Percentiles rank a stretch among this genome's conserved stretches.
These are phyloP conservation scores for Blastobasis lacticolella DNA, from an alignment of 2,888 invertebrate genomes.

Conservation along the genomic window DNA sequence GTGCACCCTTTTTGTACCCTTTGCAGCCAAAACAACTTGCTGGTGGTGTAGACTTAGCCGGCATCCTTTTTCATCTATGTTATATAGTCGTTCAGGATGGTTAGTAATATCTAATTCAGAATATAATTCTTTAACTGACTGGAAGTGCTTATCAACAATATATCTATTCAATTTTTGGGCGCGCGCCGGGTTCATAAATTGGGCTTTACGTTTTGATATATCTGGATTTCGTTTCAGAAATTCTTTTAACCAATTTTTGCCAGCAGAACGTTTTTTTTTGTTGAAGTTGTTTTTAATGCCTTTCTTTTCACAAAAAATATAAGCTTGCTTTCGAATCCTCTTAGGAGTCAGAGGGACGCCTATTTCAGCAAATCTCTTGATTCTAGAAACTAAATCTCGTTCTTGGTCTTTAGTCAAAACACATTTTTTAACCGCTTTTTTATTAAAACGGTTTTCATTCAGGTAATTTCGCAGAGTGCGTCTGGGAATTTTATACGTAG, in stretches of 20 bases:
- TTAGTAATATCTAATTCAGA: neutral
- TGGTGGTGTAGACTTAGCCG: conserved; percentile 1
- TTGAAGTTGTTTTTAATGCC: conserved; percentile 12
- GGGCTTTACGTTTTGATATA: conserved; percentile 8
- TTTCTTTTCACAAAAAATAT: conserved; percentile 10
- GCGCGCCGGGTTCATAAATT: conserved; percentile 12
- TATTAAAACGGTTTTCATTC: neutral
- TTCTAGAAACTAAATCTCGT: conserved; percentile 3
- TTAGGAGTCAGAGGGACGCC: conserved; percentile 5
- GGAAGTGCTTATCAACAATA: neutral
- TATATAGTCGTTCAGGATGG: conserved; percentile 1
- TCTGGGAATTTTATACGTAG: neutral
- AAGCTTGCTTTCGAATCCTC: conserved; percentile 3
- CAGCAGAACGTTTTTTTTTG: conserved; percentile 6
- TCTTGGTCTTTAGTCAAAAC: conserved; percentile 3
- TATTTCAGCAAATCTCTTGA: conserved; percentile 2
- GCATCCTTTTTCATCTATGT: conserved; percentile 6
- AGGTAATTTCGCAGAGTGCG: neutral
- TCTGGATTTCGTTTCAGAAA: conserved; percentile 12
- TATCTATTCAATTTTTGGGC: neutral
- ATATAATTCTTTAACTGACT: neutral
- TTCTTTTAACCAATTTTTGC: too few relatives aligned
- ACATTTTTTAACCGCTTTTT: neutral
- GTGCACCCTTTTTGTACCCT: conserved; percentile 7
- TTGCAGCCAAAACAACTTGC: conserved; percentile 1